Evolutionary conservation across 2,888 invertebrate genomes (phyloP).

Genomic region (Nesidiocoris tenuis): DNA sequence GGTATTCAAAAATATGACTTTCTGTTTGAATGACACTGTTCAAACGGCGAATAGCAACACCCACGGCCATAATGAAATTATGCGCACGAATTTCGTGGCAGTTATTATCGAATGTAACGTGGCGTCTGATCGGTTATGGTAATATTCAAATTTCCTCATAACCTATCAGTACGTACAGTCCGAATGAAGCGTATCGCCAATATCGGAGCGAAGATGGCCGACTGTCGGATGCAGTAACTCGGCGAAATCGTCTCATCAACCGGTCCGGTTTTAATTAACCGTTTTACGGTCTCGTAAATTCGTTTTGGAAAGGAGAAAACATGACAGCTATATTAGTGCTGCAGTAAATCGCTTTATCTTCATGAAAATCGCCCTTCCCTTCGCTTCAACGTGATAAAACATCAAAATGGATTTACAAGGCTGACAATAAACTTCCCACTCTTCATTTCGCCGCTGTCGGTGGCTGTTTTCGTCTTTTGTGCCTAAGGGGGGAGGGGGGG

Average conservation of each 20-base stretch:
- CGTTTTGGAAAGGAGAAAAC: slow-evolving; percentile 13
- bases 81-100: too few relatives aligned
- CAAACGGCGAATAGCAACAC: too few relatives aligned
- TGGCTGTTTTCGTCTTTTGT: slow-evolving; percentile 10
- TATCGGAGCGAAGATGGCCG: too few relatives aligned
- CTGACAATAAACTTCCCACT: slow-evolving; percentile 30
- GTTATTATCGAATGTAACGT: too few relatives aligned
- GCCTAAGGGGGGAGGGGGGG: background rate
- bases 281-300: slow-evolving; percentile 18
- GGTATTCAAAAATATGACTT: too few relatives aligned
- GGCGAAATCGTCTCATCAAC: background rate
- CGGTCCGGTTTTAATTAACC: slow-evolving; percentile 20
- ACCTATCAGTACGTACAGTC: too few relatives aligned
- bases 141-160: too few relatives aligned
- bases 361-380: slow-evolving; percentile 18
- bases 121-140: too few relatives aligned
- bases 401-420: slow-evolving; percentile 38
- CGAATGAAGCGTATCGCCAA: too few relatives aligned
- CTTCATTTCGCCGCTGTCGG: background rate
- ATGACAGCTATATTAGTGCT: slow-evolving; percentile 31
- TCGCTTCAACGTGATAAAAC: slow-evolving; percentile 13
- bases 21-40: too few relatives aligned
- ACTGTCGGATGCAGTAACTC: background rate
- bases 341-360: slow-evolving; percentile 24
- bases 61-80: too few relatives aligned